Evolutionary conservation across 2,113 vertebrate genomes (phyloP).

Genomic region (Coptodon bakossiorum): DNA sequence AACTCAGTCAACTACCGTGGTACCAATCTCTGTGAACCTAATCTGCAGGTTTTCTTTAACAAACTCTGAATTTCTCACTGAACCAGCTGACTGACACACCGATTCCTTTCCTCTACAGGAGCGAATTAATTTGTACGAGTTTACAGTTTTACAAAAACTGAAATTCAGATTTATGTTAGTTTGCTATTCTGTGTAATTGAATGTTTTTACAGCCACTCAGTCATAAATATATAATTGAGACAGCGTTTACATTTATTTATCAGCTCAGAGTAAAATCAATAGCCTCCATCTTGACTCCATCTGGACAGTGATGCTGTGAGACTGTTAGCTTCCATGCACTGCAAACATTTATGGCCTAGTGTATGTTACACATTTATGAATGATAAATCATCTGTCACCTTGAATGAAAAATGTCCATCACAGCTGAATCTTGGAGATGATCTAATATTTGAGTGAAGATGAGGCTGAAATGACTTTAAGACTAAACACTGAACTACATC

Average conservation of each 20-base stretch:
- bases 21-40: not conserved
- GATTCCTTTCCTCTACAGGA: not conserved
- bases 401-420: not conserved
- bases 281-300: not conserved
- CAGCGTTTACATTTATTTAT: not conserved
- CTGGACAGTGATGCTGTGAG: not conserved
- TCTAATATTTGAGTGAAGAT: not conserved
- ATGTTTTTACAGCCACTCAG: not conserved
- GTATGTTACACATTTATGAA: not conserved
- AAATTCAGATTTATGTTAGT: not conserved
- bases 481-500: not conserved
- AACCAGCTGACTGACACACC: not conserved
- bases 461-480: not conserved
- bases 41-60: not conserved
- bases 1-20: not conserved
- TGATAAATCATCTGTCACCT: not conserved
- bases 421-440: not conserved
- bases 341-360: not conserved
- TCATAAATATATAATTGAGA: accelerated
- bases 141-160: not conserved
- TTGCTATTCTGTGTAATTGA: not conserved
- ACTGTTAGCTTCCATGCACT: not conserved
- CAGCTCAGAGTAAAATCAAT: not conserved
- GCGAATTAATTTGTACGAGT: not conserved
- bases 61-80: accelerated